Evolutionary conservation across 2,797 vertebrate genomes (phyloP), one percentile per base, ranked within the genome.

Genomic region (Ataeniobius toweri): DNA sequence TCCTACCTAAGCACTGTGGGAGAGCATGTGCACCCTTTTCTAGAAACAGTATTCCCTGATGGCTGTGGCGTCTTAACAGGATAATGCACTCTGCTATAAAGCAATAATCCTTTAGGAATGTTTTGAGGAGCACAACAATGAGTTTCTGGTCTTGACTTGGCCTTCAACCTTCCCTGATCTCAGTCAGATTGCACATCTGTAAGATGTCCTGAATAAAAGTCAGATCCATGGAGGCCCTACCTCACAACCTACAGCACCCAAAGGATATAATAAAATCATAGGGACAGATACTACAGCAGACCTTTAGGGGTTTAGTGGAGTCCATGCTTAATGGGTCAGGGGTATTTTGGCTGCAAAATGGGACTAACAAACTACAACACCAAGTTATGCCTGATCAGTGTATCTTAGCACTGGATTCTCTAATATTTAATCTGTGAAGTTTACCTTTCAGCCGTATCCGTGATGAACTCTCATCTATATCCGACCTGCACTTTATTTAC

Each of bases 401-500:
- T 26, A 48, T 70, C 3, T 51, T 70, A 70, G 59, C 26, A 68
- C 20, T 31, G 9, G 10, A 67, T 41, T 67, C 12, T 41, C 36
- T 22, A 41, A n/a, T 71, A 20, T 56, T 48, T 16, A 50, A 51
- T 48, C 16, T 65, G 44, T 31, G 1, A 2, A 9, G 18, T 14
- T 50, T 65, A 73, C 3, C 1, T 0, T 41, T 1, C 76, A 67
- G 1, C 3, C 5, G 67, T 51, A 59, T 26, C 13, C 2, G 13
- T 39, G 36, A 14, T 22, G 24, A 20, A 26, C 55, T 0, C 0
- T 44, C 2, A 55, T 28, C 36, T 59, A 55, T 0, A 70, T 70
- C 63, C 73, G 24, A 78, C 68, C 53, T 50, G 24, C 26, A 73
- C 69, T 77, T 56, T 20, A 1, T 74, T 39, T 3, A n/a, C 18